Percentiles rank a stretch among this genome's conserved stretches.
phyloP scores from a whole-genome alignment of 2,113 vertebrate species.

The Xenopus tropicalis region DNA sequence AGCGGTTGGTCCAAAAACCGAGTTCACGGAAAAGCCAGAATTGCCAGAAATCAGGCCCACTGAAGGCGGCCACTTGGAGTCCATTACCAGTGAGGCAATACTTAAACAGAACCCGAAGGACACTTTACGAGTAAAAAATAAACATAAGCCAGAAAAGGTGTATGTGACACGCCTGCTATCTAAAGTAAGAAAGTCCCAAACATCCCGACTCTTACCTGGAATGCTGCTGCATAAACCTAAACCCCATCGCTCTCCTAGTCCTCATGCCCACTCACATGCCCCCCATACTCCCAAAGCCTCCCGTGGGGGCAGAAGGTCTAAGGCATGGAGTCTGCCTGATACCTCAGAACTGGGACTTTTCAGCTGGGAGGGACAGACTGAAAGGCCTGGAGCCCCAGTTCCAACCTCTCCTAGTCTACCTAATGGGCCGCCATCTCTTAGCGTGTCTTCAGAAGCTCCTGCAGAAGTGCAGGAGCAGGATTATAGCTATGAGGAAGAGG shows the following conservation, averaged over 20 bases:
- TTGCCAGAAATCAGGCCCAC: background rate
- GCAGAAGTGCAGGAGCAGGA: slow-evolving; percentile 75
- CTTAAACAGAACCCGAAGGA: slow-evolving; percentile 34
- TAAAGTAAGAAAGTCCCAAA: slow-evolving; percentile 51
- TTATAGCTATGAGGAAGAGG: slow-evolving; percentile 83
- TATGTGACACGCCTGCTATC: slow-evolving; percentile 86
- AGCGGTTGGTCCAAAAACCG: background rate
- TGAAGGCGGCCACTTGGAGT: background rate
- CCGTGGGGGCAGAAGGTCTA: slow-evolving; percentile 1
- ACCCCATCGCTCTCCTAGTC: slow-evolving; percentile 64
- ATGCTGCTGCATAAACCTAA: slow-evolving; percentile 79
- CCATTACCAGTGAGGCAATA: slow-evolving; percentile 29
- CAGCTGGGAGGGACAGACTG: slow-evolving; percentile 40
- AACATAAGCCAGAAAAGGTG: slow-evolving; percentile 71
- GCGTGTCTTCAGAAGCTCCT: slow-evolving; percentile 55
- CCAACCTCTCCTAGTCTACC: slow-evolving; percentile 2
- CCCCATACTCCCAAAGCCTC: slow-evolving; percentile 19
- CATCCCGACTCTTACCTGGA: slow-evolving; percentile 61
- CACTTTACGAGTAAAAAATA: slow-evolving; percentile 33
- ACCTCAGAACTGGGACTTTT: slow-evolving; percentile 38
- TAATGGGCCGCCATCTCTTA: slow-evolving; percentile 25
- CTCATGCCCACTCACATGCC: slow-evolving; percentile 55
- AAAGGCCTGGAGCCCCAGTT: slow-evolving; percentile 6
- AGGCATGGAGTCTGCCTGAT: slow-evolving; percentile 25
- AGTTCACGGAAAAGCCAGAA: background rate